Evolutionary conservation across 2,797 vertebrate genomes (phyloP).

Genomic region (Diglossa cyanea): DNA sequence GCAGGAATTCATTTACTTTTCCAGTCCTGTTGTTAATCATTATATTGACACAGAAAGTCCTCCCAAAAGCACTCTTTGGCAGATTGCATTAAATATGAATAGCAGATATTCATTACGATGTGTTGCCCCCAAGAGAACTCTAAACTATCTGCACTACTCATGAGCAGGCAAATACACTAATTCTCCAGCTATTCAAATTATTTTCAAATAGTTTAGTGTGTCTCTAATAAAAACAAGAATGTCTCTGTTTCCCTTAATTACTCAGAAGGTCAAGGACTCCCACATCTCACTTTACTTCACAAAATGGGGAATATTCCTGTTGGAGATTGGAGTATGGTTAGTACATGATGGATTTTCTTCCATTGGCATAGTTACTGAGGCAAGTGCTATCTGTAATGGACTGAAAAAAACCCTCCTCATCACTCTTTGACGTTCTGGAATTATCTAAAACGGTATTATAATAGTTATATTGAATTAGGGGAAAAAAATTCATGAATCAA

Average conservation of each 20-base stretch:
- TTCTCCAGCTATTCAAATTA: constrained; percentile 67
- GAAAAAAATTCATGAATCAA: background rate
- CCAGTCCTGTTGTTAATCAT: constrained; percentile 65
- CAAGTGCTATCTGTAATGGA: background rate
- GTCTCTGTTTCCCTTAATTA: constrained; percentile 67
- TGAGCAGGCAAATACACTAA: constrained; percentile 63
- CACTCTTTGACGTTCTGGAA: background rate
- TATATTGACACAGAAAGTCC: constrained; percentile 68
- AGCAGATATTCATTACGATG: constrained; percentile 69
- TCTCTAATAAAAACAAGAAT: constrained; percentile 68
- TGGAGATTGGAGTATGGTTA: constrained; percentile 26
- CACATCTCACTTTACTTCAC: constrained; percentile 41
- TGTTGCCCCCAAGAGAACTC: constrained; percentile 63
- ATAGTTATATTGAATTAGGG: background rate
- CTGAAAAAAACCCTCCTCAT: background rate
- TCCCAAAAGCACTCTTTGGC: constrained; percentile 67
- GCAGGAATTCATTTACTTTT: constrained; percentile 67
- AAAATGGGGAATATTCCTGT: constrained; percentile 40
- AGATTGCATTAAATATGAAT: constrained; percentile 70
- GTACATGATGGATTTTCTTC: constrained; percentile 51
- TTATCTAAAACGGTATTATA: background rate
- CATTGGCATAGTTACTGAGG: background rate
- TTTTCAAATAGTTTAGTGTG: constrained; percentile 64
- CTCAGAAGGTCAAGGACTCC: constrained; percentile 65
- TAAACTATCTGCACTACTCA: constrained; percentile 60